Evolutionary conservation across 2,888 invertebrate genomes (phyloP), one percentile per base, ranked within the genome.

Genomic region (Machimus rusticus): DNA sequence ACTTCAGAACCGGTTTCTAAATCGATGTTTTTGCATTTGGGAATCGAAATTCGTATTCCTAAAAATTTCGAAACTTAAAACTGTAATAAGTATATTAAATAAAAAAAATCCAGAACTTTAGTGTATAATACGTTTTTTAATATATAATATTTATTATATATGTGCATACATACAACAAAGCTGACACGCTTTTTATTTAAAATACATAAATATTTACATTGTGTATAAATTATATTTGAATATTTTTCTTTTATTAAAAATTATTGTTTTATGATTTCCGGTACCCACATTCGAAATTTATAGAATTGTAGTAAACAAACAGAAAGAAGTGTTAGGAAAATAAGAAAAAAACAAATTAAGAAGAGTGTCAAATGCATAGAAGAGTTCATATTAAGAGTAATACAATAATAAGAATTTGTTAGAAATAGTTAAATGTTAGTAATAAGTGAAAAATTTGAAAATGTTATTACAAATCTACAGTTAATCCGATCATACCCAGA

Each of bases 401-500:
- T n/a, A 16, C 0, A 76, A 76, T 57, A 82, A 57, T 78, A 43
- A 76, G n/a, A 76, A 19, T 34, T 76, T n/a, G 39, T 37, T 34
- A 34, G 31, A 31, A 76, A 37, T n/a, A 76, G 28, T 74, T 12
- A 74, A 39, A 43, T 23, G 23, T 78, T 43, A 74, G 46, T 43
- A 51, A 76, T 55, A 84, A 66, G 55, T 84, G 28, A 66, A 79
- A 46, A 37, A 77, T 37, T 66, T 66, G 9, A 14, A 74, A 66
- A 51, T 86, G 19, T 86, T 51, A 51, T 74, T 43, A 82, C 74
- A 78, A 77, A 87, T 79, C 79, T 79, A 79, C 82, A 82, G 84
- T 84, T 74, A 77, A 77, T 81, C 19, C 57, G 12, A 77, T 89
- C 89, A 89, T 90, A 90, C 90, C 90, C 89, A 87, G 90, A 89